A percentile compares a stretch with the other conserved stretches of the same genome.
Evolutionary conservation across 2,888 invertebrate species (phyloP).

Genomic region (Aspidiotus rigidus): DNA sequence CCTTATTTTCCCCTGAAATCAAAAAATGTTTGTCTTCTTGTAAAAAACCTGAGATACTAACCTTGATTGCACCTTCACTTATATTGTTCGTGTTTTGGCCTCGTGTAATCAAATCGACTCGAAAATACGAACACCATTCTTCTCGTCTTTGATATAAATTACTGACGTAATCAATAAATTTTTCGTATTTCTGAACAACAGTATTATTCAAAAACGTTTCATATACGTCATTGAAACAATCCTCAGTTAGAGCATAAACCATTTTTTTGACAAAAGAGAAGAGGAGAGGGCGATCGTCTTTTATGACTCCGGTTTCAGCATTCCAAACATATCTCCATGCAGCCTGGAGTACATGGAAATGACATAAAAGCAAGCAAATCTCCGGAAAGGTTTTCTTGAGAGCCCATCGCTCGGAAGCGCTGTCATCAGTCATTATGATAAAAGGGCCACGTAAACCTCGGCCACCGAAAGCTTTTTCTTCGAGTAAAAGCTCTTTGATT

Average conservation of each 20-base stretch:
- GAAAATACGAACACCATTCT: conserved; percentile 7
- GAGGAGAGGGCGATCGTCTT: conserved; percentile 2
- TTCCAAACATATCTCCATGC: conserved; percentile 35
- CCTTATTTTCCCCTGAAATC: too few relatives aligned
- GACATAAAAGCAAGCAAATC: conserved; percentile 29
- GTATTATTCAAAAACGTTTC: background rate
- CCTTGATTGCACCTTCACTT: background rate
- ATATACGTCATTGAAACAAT: background rate
- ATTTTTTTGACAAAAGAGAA: conserved; percentile 5
- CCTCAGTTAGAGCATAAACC: conserved; percentile 10
- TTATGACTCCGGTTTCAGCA: background rate
- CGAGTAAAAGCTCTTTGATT: background rate
- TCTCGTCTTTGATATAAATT: conserved; percentile 1
- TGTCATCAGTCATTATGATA: conserved; percentile 36
- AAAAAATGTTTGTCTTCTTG: too few relatives aligned
- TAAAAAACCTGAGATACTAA: too few relatives aligned
- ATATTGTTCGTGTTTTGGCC: conserved; percentile 25
- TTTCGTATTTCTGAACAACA: background rate
- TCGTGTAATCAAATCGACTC: conserved; percentile 3
- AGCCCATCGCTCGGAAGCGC: conserved; percentile 32
- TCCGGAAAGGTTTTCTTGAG: conserved; percentile 29
- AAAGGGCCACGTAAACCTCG: conserved; percentile 29
- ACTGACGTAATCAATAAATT: conserved; percentile 3
- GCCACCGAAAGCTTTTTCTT: conserved; percentile 1
- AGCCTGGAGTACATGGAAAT: conserved; percentile 36